phyloP scores from a whole-genome alignment of 2,797 vertebrate species.

The Clarias platycephalus region DNA sequence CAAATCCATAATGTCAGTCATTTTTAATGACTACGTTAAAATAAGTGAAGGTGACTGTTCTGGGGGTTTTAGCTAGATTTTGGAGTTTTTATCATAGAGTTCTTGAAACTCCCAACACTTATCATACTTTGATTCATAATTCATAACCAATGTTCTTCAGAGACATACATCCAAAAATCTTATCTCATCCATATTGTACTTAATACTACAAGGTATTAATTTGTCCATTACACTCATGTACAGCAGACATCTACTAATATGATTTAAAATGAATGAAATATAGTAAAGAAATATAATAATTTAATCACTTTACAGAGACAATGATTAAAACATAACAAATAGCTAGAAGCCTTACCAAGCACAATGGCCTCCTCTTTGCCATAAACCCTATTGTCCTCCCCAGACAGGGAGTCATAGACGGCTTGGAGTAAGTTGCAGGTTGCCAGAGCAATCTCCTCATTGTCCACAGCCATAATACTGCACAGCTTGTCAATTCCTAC shows the following conservation, averaged over 20 bases:
- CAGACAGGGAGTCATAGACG: slow-evolving; percentile 86
- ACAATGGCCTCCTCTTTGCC: slow-evolving; percentile 91
- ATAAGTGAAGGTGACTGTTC: too few relatives aligned
- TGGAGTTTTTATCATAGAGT: not conserved
- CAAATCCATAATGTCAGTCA: not conserved
- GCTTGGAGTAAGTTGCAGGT: slow-evolving; percentile 89
- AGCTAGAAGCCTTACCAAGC: slow-evolving; percentile 45
- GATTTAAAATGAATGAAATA: not conserved
- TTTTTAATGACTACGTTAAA: not conserved
- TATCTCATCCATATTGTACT: not conserved
- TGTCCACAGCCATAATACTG: slow-evolving; percentile 87
- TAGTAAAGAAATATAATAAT: not conserved
- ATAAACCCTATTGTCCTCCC: slow-evolving; percentile 81
- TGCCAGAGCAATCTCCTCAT: slow-evolving; percentile 87
- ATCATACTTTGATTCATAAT: not conserved
- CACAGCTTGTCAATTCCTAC: slow-evolving; percentile 84
- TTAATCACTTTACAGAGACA: not conserved
- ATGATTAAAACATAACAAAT: not conserved
- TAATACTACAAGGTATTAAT: not conserved
- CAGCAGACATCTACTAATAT: not conserved
- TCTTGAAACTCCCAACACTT: not conserved
- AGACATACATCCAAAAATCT: not conserved
- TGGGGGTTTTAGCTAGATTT: not conserved
- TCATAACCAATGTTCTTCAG: not conserved
- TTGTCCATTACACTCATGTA: not conserved